These are phyloP conservation scores for Diaphora mendica DNA, from an alignment of 2,888 invertebrate genomes.

Conservation along the genomic window DNA sequence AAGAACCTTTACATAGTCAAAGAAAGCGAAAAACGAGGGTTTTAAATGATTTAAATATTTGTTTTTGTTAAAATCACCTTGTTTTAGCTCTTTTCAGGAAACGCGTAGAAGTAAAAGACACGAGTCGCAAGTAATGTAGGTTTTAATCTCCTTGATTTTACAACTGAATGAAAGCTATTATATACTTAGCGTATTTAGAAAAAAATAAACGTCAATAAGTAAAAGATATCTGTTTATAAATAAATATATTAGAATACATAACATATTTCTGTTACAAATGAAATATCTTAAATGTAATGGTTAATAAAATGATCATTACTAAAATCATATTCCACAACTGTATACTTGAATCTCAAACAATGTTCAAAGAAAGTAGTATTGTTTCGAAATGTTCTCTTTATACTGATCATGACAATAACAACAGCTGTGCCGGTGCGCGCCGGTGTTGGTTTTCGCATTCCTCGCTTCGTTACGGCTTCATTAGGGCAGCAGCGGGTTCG, in stretches of 20 bases:
- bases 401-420: conserved; percentile 73
- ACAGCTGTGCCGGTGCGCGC: conserved; percentile 68
- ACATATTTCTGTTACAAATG: not conserved
- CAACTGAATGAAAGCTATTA: not conserved
- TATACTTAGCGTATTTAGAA: not conserved
- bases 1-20: too few species aligned
- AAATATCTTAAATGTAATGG: not conserved
- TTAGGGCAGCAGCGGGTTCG: conserved; percentile 67
- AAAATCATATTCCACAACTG: conserved; percentile 24
- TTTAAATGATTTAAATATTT: not conserved
- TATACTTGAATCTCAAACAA: conserved; percentile 52
- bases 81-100: not conserved
- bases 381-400: conserved; percentile 63
- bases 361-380: conserved; percentile 57
- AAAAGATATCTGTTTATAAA: too few species aligned
- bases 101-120: not conserved
- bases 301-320: not conserved
- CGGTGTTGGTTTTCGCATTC: conserved; percentile 73
- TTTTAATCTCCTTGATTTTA: not conserved
- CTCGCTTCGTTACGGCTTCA: conserved; percentile 79
- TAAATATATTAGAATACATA: too few species aligned
- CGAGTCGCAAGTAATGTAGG: not conserved
- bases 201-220: not conserved
- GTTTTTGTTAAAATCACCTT: not conserved
- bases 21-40: not conserved